These are phyloP conservation scores for Prenolepis imparis DNA, from an alignment of 2,888 invertebrate species.

Conservation along the genomic window DNA sequence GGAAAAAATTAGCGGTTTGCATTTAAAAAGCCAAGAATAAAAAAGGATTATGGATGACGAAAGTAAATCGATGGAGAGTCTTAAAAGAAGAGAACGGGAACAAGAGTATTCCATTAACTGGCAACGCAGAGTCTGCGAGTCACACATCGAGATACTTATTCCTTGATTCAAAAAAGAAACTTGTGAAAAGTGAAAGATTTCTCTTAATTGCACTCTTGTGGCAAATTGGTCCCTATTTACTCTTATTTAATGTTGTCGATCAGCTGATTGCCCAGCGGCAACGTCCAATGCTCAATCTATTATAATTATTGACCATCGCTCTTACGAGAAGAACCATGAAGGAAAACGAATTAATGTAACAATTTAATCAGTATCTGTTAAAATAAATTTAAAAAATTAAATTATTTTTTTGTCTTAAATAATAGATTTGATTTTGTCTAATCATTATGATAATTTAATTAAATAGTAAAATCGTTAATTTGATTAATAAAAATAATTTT, in stretches of 20 bases:
- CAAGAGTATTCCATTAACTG: conserved; percentile 51
- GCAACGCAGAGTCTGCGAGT: neutral
- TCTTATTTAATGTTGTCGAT: neutral
- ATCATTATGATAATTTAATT: neutral
- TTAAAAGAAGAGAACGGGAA: conserved; percentile 17
- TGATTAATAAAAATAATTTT: neutral
- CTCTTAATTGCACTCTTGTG: neutral
- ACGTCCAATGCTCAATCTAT: neutral
- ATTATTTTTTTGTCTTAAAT: neutral
- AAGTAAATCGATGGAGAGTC: conserved; percentile 27
- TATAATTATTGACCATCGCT: neutral
- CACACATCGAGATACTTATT: conserved; percentile 15
- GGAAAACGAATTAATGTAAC: neutral
- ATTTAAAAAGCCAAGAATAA: neutral
- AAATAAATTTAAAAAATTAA: conserved; percentile 16
- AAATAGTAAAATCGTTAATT: neutral
- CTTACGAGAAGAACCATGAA: neutral
- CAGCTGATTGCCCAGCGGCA: neutral
- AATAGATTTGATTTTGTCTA: neutral
- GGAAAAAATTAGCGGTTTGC: conserved; percentile 21
- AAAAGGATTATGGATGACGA: neutral
- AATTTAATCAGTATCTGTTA: neutral
- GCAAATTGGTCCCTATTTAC: conserved; percentile 3
- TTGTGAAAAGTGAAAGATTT: conserved; percentile 13
- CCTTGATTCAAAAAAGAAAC: conserved; percentile 6